Conservation (phyloP, 1,140 invertebrate genomes). For the Elymnias hypermnestra region DNA sequence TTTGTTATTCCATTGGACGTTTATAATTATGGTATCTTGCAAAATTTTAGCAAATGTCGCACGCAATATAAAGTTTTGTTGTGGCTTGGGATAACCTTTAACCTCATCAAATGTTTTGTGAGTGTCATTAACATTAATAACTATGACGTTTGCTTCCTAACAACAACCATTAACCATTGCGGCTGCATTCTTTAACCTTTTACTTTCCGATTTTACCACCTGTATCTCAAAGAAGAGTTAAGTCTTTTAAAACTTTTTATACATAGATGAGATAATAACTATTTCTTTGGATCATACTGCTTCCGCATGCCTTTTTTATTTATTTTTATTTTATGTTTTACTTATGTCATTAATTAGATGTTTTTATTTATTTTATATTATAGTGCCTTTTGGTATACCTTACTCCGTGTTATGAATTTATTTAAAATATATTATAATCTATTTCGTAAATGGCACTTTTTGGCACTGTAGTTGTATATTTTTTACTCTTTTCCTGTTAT, state of each 20-base stretch:
- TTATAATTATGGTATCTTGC: too few species aligned
- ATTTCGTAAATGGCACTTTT: not conserved
- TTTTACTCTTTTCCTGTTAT: too few species aligned
- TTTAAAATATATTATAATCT: too few species aligned
- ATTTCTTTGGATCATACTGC: not conserved
- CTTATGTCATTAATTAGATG: constrained; percentile 15
- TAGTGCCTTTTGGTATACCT: not conserved
- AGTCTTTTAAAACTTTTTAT: too few species aligned
- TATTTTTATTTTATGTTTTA: constrained; percentile 20
- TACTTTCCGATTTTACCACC: constrained; percentile 7
- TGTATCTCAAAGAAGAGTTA: constrained; percentile 15
- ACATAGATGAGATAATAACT: too few species aligned
- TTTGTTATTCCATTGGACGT: too few species aligned
- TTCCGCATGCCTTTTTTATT: constrained; percentile 15
- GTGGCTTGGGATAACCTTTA: constrained; percentile 65
- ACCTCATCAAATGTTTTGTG: constrained; percentile 34
- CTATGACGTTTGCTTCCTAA: constrained; percentile 44
- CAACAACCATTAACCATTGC: constrained; percentile 59
- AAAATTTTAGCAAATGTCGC: constrained; percentile 46
- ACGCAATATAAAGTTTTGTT: constrained; percentile 63
- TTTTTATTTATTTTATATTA: constrained; percentile 7
- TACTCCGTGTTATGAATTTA: too few species aligned
- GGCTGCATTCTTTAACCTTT: constrained; percentile 53
- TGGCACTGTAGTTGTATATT: too few species aligned
- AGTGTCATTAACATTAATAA: constrained; percentile 41